These are phyloP conservation scores for Linyphia triangularis DNA, from an alignment of 2,888 invertebrate species.

Conservation along the genomic window DNA sequence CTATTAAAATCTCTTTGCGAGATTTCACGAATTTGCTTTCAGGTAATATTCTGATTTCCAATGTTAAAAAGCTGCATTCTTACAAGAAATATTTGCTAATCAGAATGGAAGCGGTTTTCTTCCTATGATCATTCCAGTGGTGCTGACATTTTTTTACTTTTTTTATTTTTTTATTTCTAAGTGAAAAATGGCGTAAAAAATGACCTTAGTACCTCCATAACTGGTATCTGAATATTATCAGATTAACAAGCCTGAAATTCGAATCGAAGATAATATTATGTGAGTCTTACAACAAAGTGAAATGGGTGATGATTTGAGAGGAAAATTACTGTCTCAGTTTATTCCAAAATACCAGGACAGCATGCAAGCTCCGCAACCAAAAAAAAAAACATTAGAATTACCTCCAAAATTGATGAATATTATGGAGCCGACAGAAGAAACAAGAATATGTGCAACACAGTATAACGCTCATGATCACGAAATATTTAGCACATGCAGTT, in stretches of 20 bases:
- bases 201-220: not conserved
- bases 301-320: not conserved
- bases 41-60: not conserved
- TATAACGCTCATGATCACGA: too few relatives aligned
- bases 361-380: not conserved
- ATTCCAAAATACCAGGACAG: not conserved
- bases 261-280: not conserved
- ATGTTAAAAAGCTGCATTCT: not conserved
- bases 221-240: not conserved
- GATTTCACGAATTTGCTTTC: not conserved
- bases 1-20: not conserved
- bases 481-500: too few relatives aligned
- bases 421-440: too few relatives aligned
- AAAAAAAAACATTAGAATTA: too few relatives aligned
- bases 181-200: not conserved
- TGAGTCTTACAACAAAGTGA: not conserved
- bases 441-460: too few relatives aligned
- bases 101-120: not conserved
- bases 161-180: too few relatives aligned
- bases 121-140: not conserved
- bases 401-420: too few relatives aligned
- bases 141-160: not conserved
- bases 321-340: not conserved
- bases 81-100: not conserved
- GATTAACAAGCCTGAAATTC: not conserved